These are phyloP conservation scores for Crax fasciolata DNA, from an alignment of 2,797 vertebrate genomes.

Conservation along the genomic window DNA sequence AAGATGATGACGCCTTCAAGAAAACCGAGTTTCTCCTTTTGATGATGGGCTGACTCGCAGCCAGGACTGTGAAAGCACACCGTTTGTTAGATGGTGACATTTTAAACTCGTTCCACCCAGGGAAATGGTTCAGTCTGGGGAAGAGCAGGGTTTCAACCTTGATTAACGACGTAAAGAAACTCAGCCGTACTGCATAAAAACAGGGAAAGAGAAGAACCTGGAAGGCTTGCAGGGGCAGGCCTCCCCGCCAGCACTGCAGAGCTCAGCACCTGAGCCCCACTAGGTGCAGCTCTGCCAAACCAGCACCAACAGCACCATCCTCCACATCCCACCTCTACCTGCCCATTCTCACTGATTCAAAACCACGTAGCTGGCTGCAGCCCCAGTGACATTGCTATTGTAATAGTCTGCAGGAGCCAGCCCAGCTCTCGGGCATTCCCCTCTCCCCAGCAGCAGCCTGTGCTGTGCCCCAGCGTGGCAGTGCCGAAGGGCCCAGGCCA, in stretches of 20 bases:
- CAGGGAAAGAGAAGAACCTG: not conserved
- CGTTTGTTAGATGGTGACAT: not conserved
- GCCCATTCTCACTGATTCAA: accelerated
- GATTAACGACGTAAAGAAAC: not conserved
- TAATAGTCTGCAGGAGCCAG: not conserved
- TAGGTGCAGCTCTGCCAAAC: not conserved
- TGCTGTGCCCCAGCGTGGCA: accelerated
- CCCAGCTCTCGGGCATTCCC: accelerated
- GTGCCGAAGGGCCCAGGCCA: accelerated
- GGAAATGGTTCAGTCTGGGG: not conserved
- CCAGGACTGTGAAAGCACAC: not conserved
- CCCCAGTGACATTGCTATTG: not conserved
- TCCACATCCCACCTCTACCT: not conserved
- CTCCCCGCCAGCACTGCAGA: not conserved
- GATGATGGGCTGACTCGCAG: not conserved
- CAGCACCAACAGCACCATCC: not conserved
- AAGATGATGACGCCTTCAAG: not conserved
- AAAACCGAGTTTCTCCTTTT: slow-evolving; percentile 6
- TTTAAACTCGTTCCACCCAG: not conserved
- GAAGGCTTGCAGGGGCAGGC: not conserved
- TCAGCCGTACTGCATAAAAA: accelerated
- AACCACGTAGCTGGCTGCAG: not conserved
- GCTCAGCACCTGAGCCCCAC: accelerated
- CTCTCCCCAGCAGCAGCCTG: not conserved
- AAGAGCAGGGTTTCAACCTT: slow-evolving; percentile 30